Conservation (phyloP, 2,888 invertebrate species). For the Cheilosia grossa region DNA sequence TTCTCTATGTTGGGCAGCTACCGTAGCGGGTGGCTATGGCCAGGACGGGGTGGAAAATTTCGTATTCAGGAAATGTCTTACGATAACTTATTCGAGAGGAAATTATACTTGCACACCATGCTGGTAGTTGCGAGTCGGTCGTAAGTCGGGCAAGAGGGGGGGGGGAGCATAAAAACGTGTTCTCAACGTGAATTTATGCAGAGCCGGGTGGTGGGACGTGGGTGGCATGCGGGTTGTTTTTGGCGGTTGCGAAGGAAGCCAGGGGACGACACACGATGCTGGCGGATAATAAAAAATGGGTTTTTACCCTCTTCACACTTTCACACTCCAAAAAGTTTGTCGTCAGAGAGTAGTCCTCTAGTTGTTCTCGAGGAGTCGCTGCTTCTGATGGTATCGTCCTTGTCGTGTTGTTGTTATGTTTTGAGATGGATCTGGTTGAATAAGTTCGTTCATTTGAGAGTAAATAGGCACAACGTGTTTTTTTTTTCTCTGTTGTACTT, state of each 20-base stretch:
- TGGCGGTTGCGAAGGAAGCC: background rate
- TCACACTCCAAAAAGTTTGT: conserved; percentile 70
- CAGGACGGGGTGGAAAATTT: conserved; percentile 46
- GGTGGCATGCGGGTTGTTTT: conserved; percentile 1
- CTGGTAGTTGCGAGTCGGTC: conserved; percentile 35
- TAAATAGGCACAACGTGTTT: conserved; percentile 68
- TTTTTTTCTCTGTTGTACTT: conserved; percentile 1
- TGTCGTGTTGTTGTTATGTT: conserved; percentile 45
- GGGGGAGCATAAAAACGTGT: conserved; percentile 65
- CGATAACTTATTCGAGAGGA: conserved; percentile 75
- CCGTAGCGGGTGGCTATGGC: background rate
- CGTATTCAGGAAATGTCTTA: conserved; percentile 75
- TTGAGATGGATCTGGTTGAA: conserved; percentile 62
- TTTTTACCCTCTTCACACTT: conserved; percentile 72
- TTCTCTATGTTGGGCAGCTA: conserved; percentile 27
- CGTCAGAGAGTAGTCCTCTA: conserved; percentile 36
- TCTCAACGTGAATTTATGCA: conserved; percentile 57
- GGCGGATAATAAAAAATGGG: conserved; percentile 62
- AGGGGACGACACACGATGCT: background rate
- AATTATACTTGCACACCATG: conserved; percentile 71
- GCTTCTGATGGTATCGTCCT: conserved; percentile 61
- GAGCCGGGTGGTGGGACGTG: conserved; percentile 10
- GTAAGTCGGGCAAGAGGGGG: conserved; percentile 18
- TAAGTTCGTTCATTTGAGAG: conserved; percentile 64
- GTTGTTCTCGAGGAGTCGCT: conserved; percentile 38